These are phyloP conservation scores for Apoda limacodes DNA, from an alignment of 2,888 invertebrate species.

Conservation along the genomic window DNA sequence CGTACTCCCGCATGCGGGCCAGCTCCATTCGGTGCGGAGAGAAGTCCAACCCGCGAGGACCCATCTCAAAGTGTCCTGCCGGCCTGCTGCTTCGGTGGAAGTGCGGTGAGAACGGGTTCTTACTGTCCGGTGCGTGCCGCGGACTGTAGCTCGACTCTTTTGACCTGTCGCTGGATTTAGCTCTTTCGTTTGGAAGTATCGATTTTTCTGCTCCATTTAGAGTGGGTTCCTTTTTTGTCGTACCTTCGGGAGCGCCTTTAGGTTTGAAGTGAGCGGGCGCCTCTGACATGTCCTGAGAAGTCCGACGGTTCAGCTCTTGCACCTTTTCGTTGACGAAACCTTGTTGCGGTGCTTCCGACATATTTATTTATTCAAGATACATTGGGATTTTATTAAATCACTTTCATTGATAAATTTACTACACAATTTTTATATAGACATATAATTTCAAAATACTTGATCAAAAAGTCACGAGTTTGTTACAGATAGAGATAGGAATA, in stretches of 20 bases:
- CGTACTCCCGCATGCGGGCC: constrained; percentile 50
- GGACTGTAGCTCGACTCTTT: constrained; percentile 29
- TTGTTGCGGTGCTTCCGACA: constrained; percentile 57
- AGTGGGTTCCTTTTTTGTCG: constrained; percentile 39
- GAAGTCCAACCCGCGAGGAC: constrained; percentile 57
- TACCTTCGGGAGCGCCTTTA: constrained; percentile 22
- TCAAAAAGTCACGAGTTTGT: constrained; percentile 34
- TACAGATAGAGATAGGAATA: too few relatives aligned
- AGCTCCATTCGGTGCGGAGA: constrained; percentile 57
- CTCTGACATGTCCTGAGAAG: constrained; percentile 50
- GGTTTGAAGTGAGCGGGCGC: constrained; percentile 28
- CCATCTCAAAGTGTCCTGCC: constrained; percentile 64
- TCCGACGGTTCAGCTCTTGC: constrained; percentile 53
- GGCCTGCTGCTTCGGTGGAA: constrained; percentile 43
- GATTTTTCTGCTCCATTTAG: constrained; percentile 33
- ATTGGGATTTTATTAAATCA: constrained; percentile 33
- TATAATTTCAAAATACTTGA: too few relatives aligned
- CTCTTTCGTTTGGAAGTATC: constrained; percentile 13
- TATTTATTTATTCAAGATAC: constrained; percentile 34
- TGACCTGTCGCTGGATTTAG: constrained; percentile 18
- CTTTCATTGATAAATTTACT: constrained; percentile 27
- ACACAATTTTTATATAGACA: too few relatives aligned
- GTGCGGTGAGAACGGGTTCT: constrained; percentile 57
- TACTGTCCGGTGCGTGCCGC: constrained; percentile 39
- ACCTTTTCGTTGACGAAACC: constrained; percentile 57